Evolutionary conservation across 1,140 invertebrate genomes (phyloP).

Genomic region (Zaprionus vittiger): DNA sequence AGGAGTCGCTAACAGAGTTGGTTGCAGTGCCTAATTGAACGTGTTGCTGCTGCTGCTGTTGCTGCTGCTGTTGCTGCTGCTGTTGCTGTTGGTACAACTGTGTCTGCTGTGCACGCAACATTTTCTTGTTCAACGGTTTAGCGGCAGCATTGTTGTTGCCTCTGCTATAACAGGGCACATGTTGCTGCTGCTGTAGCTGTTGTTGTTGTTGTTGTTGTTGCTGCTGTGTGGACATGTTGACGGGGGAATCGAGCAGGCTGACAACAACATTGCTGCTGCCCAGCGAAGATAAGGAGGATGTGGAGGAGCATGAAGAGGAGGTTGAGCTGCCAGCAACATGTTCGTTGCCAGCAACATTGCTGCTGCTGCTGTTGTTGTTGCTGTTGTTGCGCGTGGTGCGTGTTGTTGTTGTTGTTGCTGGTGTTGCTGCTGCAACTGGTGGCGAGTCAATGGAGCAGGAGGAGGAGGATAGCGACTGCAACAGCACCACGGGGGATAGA

Average conservation of each 20-base stretch:
- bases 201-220: slow-evolving; percentile 31
- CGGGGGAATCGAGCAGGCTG: slow-evolving; percentile 65
- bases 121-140: slow-evolving; percentile 81
- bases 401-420: slow-evolving; percentile 8
- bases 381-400: slow-evolving; percentile 14
- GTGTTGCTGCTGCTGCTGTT: slow-evolving; percentile 55
- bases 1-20: slow-evolving; percentile 34
- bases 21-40: slow-evolving; percentile 34
- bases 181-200: slow-evolving; percentile 13
- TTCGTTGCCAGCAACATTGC: slow-evolving; percentile 34
- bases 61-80: slow-evolving; percentile 54
- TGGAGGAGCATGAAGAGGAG: slow-evolving; percentile 62
- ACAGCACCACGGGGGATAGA: slow-evolving; percentile 68
- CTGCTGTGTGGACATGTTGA: slow-evolving; percentile 69
- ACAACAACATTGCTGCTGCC: slow-evolving; percentile 45
- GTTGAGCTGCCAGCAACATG: slow-evolving; percentile 50
- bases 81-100: slow-evolving; percentile 74
- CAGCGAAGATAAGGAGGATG: slow-evolving; percentile 37
- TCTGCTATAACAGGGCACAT: slow-evolving; percentile 29
- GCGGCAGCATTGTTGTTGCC: slow-evolving; percentile 16
- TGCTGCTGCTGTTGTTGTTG: slow-evolving; percentile 23
- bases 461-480: slow-evolving; percentile 68
- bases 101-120: slow-evolving; percentile 78
- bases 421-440: slow-evolving; percentile 18
- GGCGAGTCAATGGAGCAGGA: slow-evolving; percentile 67